Percentiles rank a stretch among this genome's conserved stretches.
phyloP scores from a whole-genome alignment of 2,113 vertebrate genomes.

The Calyptommatus sinebrachiatus region DNA sequence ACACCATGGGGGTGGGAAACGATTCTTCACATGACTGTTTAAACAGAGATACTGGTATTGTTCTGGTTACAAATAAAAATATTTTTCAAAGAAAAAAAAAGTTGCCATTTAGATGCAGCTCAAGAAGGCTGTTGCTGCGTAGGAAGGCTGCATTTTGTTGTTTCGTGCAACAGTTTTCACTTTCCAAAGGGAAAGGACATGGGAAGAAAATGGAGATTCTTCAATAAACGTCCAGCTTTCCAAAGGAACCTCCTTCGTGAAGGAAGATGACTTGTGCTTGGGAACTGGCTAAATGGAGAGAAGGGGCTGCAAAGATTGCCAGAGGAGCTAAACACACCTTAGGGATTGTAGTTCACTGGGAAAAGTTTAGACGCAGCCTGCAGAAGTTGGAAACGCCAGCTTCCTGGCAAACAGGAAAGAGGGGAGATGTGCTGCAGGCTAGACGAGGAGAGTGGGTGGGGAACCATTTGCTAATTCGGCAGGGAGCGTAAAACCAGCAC shows the following conservation, averaged over 20 bases:
- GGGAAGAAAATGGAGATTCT: not conserved
- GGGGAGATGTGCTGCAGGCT: conserved; percentile 59
- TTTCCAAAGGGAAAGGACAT: conserved; percentile 22
- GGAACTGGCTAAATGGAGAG: not conserved
- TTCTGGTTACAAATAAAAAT: too few relatives aligned
- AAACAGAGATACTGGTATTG: too few relatives aligned
- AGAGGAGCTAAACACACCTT: conserved; percentile 40
- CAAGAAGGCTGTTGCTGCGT: not conserved
- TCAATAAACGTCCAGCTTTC: conserved; percentile 1
- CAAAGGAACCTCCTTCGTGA: not conserved
- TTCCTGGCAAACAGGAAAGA: conserved; percentile 67
- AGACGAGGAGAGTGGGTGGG: not conserved
- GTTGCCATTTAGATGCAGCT: too few relatives aligned
- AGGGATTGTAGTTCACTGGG: conserved; percentile 42
- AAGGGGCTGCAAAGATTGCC: conserved; percentile 31
- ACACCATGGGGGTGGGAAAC: too few relatives aligned
- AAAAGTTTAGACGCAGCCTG: conserved; percentile 48
- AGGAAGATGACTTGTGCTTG: not conserved
- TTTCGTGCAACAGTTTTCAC: conserved; percentile 23
- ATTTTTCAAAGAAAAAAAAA: too few relatives aligned
- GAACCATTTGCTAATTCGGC: conserved; percentile 44
- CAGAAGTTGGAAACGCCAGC: conserved; percentile 56
- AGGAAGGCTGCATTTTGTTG: not conserved
- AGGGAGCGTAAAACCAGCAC: not conserved
- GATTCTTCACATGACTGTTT: too few relatives aligned